Percentiles rank a stretch among this genome's conserved stretches.
These are phyloP conservation scores for Tylochromis polylepis DNA, from an alignment of 2,113 vertebrate species.

Conservation along the genomic window DNA sequence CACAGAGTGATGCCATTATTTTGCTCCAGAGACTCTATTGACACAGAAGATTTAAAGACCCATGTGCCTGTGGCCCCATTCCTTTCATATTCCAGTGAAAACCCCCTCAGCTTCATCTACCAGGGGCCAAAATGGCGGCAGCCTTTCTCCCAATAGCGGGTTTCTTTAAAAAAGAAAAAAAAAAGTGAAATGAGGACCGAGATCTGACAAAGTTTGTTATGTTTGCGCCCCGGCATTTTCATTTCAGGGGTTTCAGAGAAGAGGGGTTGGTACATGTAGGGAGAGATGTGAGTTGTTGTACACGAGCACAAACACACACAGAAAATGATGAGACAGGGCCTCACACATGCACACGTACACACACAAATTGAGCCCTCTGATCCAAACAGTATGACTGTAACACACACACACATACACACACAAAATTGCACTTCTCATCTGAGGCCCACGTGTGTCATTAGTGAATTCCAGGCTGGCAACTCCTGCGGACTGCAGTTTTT, in stretches of 20 bases:
- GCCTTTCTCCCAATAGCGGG: conserved; percentile 29
- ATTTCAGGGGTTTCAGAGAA: neutral
- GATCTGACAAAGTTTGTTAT: conserved; percentile 32
- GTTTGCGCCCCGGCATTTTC: conserved; percentile 49
- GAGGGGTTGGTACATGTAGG: neutral
- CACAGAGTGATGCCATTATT: conserved; percentile 84
- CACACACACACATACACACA: conserved; percentile 20
- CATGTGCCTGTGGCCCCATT: conserved; percentile 70
- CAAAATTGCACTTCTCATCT: conserved; percentile 68
- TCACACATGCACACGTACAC: conserved; percentile 30
- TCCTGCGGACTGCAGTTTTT: conserved; percentile 69
- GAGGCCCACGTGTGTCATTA: conserved; percentile 75
- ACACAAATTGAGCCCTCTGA: conserved; percentile 40
- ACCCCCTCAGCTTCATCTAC: conserved; percentile 44
- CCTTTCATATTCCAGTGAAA: conserved; percentile 75
- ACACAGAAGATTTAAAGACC: conserved; percentile 78
- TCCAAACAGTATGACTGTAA: conserved; percentile 44
- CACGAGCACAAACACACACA: neutral
- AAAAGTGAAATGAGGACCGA: neutral
- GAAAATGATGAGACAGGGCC: conserved; percentile 47
- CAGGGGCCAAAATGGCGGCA: conserved; percentile 38
- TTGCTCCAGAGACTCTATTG: conserved; percentile 83
- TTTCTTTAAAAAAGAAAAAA: neutral
- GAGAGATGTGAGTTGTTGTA: conserved; percentile 5
- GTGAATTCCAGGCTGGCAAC: conserved; percentile 73